Evolutionary conservation across 2,797 vertebrate species (phyloP).

Genomic region (Vireo griseus): DNA sequence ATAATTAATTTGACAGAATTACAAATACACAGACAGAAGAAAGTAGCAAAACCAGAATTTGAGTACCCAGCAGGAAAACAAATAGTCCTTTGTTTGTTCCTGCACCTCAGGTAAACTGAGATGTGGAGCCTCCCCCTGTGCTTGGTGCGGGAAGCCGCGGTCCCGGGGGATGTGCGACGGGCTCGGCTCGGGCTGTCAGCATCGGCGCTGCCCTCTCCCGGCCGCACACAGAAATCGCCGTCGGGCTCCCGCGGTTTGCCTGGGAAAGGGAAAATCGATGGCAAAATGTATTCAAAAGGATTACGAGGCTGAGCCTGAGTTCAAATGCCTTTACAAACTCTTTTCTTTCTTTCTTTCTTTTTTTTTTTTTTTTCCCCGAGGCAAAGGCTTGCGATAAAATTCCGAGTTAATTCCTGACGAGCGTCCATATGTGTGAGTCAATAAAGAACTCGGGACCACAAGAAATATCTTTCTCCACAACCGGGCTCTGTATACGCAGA

Average conservation of each 20-base stretch:
- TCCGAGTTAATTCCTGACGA: background rate
- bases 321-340: background rate
- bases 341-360: no score
- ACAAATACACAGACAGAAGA: background rate
- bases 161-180: background rate
- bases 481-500: background rate
- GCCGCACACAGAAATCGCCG: background rate
- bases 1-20: background rate
- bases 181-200: background rate
- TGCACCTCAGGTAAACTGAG: background rate
- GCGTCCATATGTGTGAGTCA: background rate
- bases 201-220: conserved; percentile 48
- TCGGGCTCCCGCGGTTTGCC: background rate
- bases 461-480: background rate
- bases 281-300: background rate
- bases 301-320: background rate
- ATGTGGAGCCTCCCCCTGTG: background rate
- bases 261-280: background rate
- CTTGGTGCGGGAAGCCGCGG: background rate
- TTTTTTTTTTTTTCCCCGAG: background rate
- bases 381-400: background rate
- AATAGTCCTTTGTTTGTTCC: background rate
- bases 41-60: background rate
- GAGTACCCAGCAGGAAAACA: background rate
- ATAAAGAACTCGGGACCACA: background rate